These are phyloP conservation scores for Drosophila falleni DNA, from an alignment of 2,888 invertebrate species.

Conservation along the genomic window DNA sequence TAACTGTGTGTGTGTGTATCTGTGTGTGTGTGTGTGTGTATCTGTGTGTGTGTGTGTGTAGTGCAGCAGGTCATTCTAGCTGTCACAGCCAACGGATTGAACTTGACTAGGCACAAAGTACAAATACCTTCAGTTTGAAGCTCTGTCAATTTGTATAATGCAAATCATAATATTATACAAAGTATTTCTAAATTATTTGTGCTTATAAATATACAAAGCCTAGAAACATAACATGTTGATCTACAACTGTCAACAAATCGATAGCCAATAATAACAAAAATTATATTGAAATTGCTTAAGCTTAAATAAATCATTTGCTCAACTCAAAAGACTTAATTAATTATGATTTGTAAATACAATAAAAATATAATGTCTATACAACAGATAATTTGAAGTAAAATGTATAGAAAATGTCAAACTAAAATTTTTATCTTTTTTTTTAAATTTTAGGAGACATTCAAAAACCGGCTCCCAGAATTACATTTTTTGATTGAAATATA, in stretches of 20 bases:
- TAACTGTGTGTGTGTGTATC: constrained; percentile 6
- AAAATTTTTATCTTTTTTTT: too few species aligned
- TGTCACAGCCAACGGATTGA: constrained; percentile 44
- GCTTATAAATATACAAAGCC: neutral
- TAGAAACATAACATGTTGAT: neutral
- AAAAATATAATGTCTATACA: too few species aligned
- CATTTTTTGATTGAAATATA: neutral
- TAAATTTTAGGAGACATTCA: too few species aligned
- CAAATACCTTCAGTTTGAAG: constrained; percentile 17
- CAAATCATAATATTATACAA: neutral
- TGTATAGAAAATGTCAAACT: too few species aligned
- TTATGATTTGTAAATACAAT: too few species aligned
- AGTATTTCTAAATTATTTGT: neutral
- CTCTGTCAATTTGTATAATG: constrained; percentile 1
- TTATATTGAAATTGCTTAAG: neutral
- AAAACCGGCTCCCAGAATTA: too few species aligned
- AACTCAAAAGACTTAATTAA: neutral
- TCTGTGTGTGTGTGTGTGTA: constrained; percentile 44
- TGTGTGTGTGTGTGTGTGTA: constrained; percentile 33
- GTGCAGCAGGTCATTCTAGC: constrained; percentile 63
- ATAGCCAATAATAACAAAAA: neutral
- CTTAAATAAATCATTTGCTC: neutral
- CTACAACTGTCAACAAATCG: constrained; percentile 4
- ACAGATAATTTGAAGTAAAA: too few species aligned
- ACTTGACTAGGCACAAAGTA: constrained; percentile 63